Evolutionary conservation across 2,113 vertebrate genomes (phyloP).

Genomic region (Reinhardtius hippoglossoides): DNA sequence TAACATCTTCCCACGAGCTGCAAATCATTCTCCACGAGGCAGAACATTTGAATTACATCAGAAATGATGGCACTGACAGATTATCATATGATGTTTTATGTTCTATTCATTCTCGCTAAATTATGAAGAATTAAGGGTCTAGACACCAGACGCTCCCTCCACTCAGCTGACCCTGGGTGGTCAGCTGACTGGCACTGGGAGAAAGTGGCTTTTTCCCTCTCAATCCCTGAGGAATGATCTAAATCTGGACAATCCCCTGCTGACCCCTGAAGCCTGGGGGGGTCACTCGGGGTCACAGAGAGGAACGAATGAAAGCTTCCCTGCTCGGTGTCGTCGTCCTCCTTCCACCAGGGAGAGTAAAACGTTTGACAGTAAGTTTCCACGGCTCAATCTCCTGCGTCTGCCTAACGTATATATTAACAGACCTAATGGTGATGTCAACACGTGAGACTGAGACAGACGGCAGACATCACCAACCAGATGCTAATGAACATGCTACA

Average conservation of each 20-base stretch:
- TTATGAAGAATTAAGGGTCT: slow-evolving; percentile 39
- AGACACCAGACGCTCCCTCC: slow-evolving; percentile 51
- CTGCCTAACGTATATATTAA: slow-evolving; percentile 21
- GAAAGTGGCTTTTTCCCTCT: slow-evolving; percentile 63
- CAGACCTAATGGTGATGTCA: not conserved
- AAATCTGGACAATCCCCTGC: slow-evolving; percentile 68
- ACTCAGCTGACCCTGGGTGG: slow-evolving; percentile 51
- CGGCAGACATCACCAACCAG: not conserved
- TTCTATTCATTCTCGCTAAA: slow-evolving; percentile 34
- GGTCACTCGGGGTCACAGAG: slow-evolving; percentile 57
- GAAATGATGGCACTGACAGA: not conserved
- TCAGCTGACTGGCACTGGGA: slow-evolving; percentile 66
- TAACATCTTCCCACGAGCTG: not conserved
- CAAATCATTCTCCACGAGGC: not conserved
- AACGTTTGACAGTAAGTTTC: slow-evolving; percentile 43
- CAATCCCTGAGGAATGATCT: slow-evolving; percentile 68
- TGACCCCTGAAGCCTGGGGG: slow-evolving; percentile 58
- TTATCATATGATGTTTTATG: not conserved
- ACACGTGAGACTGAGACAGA: not conserved
- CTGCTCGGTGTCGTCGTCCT: slow-evolving; percentile 9
- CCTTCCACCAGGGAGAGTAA: slow-evolving; percentile 24
- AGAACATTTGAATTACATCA: not conserved
- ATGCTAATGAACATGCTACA: not conserved
- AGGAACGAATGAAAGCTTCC: slow-evolving; percentile 59
- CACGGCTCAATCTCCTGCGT: slow-evolving; percentile 44